Evolutionary conservation across 2,888 invertebrate genomes (phyloP).

Genomic region (Bugula neritina): DNA sequence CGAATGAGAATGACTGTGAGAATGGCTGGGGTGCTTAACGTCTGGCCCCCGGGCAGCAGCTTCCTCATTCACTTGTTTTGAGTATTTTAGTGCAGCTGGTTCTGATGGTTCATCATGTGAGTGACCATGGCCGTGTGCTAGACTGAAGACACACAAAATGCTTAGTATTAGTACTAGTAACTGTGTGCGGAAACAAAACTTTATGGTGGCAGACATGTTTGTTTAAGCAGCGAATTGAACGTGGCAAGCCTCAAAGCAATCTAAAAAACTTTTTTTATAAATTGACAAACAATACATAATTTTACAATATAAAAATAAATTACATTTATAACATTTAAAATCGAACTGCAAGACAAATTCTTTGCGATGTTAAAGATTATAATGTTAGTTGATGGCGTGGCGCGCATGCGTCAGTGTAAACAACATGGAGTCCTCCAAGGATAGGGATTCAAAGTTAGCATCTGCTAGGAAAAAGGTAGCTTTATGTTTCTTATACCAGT

Average conservation of each 20-base stretch:
- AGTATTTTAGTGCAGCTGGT: conserved; percentile 66
- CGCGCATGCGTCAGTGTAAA: conserved; percentile 26
- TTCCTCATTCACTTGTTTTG: conserved; percentile 63
- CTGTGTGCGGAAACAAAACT: not conserved
- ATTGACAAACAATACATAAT: too few species aligned
- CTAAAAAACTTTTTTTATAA: not conserved
- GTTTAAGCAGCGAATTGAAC: not conserved
- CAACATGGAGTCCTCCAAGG: conserved; percentile 26
- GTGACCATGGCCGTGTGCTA: conserved; percentile 34
- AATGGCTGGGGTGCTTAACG: conserved; percentile 32
- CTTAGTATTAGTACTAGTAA: not conserved
- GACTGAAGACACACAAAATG: conserved; percentile 27
- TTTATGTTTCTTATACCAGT: not conserved
- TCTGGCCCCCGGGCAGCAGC: conserved; percentile 27
- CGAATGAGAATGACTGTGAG: conserved; percentile 31
- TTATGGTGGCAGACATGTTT: conserved; percentile 16
- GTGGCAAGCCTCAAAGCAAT: conserved; percentile 14
- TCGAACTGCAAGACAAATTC: too few species aligned
- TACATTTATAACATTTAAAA: not conserved
- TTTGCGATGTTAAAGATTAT: not conserved
- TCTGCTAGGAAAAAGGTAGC: conserved; percentile 26
- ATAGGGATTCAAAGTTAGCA: conserved; percentile 26
- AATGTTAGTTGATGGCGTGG: conserved; percentile 12
- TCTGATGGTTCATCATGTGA: conserved; percentile 61
- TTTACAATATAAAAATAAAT: not conserved